Percentiles rank a stretch among this genome's conserved stretches.
These are phyloP conservation scores for Mobula hypostoma DNA, from an alignment of 2,113 vertebrate genomes.

Conservation along the genomic window DNA sequence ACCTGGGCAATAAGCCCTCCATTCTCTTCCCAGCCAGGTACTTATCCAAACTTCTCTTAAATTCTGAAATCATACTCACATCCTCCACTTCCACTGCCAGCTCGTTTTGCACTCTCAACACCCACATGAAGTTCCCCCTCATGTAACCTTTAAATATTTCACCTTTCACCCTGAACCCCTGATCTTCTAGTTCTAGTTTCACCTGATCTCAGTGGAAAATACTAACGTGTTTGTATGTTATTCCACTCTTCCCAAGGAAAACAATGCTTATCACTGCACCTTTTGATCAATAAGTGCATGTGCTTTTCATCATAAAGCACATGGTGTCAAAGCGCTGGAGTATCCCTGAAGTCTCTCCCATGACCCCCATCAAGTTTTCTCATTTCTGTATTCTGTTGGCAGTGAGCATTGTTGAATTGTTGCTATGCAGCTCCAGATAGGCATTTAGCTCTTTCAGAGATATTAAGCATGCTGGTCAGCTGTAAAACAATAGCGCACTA, in stretches of 20 bases:
- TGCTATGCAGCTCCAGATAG: neutral
- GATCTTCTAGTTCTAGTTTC: no score
- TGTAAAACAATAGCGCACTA: neutral
- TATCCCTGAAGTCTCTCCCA: neutral
- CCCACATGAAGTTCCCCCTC: no score
- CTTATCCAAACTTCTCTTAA: no score
- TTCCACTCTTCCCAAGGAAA: neutral
- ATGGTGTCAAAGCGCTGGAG: neutral
- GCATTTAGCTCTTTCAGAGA: neutral
- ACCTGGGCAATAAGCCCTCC: no score
- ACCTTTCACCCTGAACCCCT: no score
- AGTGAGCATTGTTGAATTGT: neutral
- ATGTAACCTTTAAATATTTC: no score
- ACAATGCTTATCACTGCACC: neutral
- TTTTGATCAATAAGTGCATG: neutral
- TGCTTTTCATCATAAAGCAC: neutral
- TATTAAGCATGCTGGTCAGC: neutral
- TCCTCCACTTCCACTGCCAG: no score
- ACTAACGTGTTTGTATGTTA: neutral
- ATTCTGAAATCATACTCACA: no score
- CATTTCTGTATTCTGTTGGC: neutral
- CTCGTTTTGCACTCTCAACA: no score
- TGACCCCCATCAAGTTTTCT: neutral
- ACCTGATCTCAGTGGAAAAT: neutral
- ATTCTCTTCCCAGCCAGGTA: no score